Evolutionary conservation across 2,113 vertebrate genomes (phyloP).

Genomic region (Corythaixoides concolor): DNA sequence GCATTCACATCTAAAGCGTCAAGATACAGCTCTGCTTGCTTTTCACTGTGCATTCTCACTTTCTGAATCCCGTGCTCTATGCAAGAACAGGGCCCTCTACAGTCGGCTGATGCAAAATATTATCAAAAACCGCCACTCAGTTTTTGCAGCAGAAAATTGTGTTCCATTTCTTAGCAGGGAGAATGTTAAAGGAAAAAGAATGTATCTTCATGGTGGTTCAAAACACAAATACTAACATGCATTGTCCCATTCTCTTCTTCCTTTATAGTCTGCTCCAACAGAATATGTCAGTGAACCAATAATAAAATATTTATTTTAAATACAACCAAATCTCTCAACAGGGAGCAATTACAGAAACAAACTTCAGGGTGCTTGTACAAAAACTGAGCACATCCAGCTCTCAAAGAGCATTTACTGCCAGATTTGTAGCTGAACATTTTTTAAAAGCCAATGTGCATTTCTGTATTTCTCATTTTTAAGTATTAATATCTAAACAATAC

Average conservation of each 20-base stretch:
- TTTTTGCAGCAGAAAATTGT: neutral
- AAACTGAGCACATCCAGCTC: neutral
- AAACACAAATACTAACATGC: neutral
- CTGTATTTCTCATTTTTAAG: neutral
- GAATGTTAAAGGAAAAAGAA: neutral
- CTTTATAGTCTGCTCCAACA: neutral
- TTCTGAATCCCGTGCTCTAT: neutral
- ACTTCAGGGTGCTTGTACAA: neutral
- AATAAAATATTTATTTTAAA: neutral
- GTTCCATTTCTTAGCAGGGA: neutral
- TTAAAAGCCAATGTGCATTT: neutral
- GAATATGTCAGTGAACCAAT: neutral
- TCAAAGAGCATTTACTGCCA: neutral
- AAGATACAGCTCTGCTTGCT: neutral
- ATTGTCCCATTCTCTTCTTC: neutral
- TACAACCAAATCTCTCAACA: neutral
- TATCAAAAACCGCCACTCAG: neutral
- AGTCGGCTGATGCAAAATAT: slow-evolving; percentile 5
- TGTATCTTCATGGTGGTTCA: neutral
- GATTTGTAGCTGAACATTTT: neutral
- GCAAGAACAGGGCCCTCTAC: slow-evolving; percentile 55
- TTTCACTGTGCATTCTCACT: neutral
- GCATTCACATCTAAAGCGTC: neutral
- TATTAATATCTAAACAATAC: neutral
- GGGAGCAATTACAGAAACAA: neutral